phyloP scores from a whole-genome alignment of 1,140 invertebrate genomes.

The Muscidifurax raptorellus region DNA sequence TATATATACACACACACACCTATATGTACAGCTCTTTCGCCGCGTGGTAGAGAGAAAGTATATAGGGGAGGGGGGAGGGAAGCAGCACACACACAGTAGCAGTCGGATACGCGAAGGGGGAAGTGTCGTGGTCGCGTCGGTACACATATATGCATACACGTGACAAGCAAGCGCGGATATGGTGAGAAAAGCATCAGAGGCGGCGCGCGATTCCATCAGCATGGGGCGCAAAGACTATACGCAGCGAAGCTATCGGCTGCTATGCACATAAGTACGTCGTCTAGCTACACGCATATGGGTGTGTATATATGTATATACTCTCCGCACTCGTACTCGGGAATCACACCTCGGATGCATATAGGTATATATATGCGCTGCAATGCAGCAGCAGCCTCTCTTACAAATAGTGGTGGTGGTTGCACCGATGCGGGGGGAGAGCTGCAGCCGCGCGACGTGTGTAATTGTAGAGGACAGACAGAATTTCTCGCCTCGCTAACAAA shows the following conservation, averaged over 20 bases:
- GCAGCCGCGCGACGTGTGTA: constrained; percentile 54
- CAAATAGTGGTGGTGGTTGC: constrained; percentile 1
- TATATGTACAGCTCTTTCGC: background rate
- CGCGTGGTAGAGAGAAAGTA: background rate
- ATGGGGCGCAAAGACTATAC: background rate
- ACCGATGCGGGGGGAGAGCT: background rate
- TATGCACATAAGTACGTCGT: background rate
- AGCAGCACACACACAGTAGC: background rate
- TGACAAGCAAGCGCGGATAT: background rate
- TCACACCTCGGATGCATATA: background rate
- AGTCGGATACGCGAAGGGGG: background rate
- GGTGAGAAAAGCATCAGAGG: constrained; percentile 3
- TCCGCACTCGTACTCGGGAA: background rate
- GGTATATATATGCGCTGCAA: background rate
- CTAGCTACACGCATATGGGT: background rate
- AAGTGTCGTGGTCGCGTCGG: background rate
- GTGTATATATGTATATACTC: too few species aligned
- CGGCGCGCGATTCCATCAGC: background rate
- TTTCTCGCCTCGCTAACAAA: constrained; percentile 74
- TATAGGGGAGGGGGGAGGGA: background rate
- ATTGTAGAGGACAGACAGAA: constrained; percentile 72
- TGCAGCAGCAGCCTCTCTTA: background rate
- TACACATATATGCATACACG: too few species aligned
- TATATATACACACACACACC: too few species aligned
- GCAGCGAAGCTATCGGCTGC: background rate